Evolutionary conservation across 2,113 vertebrate genomes (phyloP), one percentile per base, ranked within the genome.

Genomic region (Tympanuchus pallidicinctus): DNA sequence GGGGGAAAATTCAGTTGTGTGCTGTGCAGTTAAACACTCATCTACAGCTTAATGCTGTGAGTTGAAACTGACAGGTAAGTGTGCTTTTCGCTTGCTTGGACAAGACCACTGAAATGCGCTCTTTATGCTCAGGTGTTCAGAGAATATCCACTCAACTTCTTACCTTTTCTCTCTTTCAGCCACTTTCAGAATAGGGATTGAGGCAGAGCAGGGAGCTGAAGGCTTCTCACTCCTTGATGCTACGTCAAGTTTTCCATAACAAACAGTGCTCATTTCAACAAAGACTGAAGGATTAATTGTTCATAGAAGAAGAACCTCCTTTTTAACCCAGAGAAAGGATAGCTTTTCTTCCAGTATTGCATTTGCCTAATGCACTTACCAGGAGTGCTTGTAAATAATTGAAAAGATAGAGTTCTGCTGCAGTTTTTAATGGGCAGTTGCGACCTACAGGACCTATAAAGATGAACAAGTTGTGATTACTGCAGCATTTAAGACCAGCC

Each of bases 351-450:
- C 38, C 72, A 80, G 50, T 65, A 74, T 34, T 10, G 1, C 64
- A 66, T 74, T 72, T 82, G 19, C 50, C 89, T 87, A 61, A 77
- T 59, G 60, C 25, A 25, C 32, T 86, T 64, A 67, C 18, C 69
- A 78, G 86, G 8, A 38, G 43, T 84, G 20, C 73, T 75, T 86
- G 80, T 93, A 93, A 94, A 94, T 94, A 78, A 93, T 93, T 92
- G 79, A 95, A 91, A 89, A 75, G 67, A 54, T 59, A 71, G 69
- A 50, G 25, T 86, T 71, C 42, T 94, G 34, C 90, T 90, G 76
- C 69, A 81, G 61, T 69, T 81, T 91, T 22, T 1, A 81, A 43
- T 56, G 86, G 80, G 73, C 83, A 80, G 77, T 85, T 86, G 64
- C 50, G 82, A 56, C 64, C 69, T 73, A 22, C 69, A 56, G 56